Conservation (phyloP, 1,140 invertebrate species). For the Trichonephila inaurata region DNA sequence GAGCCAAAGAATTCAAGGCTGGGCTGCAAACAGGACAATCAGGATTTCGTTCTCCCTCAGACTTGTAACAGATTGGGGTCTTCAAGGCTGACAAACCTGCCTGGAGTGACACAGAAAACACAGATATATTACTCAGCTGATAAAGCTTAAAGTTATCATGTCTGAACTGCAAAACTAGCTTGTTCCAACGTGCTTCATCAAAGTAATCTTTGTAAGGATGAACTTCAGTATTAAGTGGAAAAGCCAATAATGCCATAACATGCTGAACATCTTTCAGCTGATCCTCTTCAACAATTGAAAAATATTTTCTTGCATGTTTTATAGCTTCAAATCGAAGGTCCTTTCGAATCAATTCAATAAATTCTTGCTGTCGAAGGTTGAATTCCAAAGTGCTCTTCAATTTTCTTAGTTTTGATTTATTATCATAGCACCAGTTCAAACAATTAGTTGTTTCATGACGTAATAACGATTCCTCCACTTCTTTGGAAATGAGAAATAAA, state of each 20-base stretch:
- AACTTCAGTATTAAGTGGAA: constrained; percentile 88
- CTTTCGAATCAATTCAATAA: constrained; percentile 94
- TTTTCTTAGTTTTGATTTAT: constrained; percentile 97
- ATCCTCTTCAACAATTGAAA: constrained; percentile 91
- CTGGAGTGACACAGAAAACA: constrained; percentile 94
- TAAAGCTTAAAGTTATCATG: constrained; percentile 96
- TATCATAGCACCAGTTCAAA: constrained; percentile 98
- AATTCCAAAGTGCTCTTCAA: constrained; percentile 88
- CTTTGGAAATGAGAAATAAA: constrained; percentile 93
- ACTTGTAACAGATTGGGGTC: constrained; percentile 87
- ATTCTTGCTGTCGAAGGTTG: constrained; percentile 95
- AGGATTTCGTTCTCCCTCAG: constrained; percentile 84
- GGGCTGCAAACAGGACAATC: constrained; percentile 96
- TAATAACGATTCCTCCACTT: constrained; percentile 87
- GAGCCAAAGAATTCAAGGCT: constrained; percentile 92
- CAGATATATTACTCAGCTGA: constrained; percentile 93
- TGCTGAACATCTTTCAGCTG: constrained; percentile 93
- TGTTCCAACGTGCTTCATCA: constrained; percentile 88
- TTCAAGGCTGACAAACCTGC: constrained; percentile 97
- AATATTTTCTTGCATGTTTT: constrained; percentile 95
- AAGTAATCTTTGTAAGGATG: constrained; percentile 87
- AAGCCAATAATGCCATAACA: constrained; percentile 97
- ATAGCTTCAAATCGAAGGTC: constrained; percentile 94
- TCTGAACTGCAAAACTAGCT: constrained; percentile 93
- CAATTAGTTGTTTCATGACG: constrained; percentile 92